Base-by-base conservation (phyloP, 1,140 invertebrate genomes). In the Tyrophagus putrescentiae region DNA sequence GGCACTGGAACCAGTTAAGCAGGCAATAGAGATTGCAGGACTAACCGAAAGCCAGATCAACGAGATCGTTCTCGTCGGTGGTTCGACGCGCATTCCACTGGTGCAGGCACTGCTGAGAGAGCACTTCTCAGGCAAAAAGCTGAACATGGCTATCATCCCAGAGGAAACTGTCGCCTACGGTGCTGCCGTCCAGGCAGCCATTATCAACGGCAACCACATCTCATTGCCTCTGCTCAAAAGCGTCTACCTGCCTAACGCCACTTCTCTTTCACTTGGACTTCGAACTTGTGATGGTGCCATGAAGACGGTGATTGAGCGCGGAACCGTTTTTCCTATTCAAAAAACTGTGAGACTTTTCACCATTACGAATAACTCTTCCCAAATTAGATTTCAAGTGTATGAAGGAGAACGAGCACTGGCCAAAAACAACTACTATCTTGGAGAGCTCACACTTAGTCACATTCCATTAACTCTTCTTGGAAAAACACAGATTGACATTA, bases 321-420 rank as follows among this genome's bases (percentile, higher is more conserved):
- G 65, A 27, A 57, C 64, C 27, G 62, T 59, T 9, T 82, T 83
- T 63, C 81, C 82, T 0, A 79, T 78, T 45, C 81, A 81, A 62
- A 77, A 80, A 61, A 76, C 86, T 0, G 89, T 95, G 69, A 92
- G 85, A 9, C 96, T 95, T 75, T 92, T 90, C 48, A 96, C 92
- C 1, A 93, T 92, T 70, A 84, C 88, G 0, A 91, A 96, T 71
- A 96, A 96, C 72, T 91, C 96, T 72, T 88, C 91, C 32, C 87
- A 88, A 66, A 86, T 92, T 61, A 74, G 87, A 62, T 89, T 93
- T 69, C 80, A 90, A 16, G 74, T 80, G 4, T 78, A 68, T 66
- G 78, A 79, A 65, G 77, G 77, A 53, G 76, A 79, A 67, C 68
- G 77, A 57, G 72, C 76, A n/a, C 76, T 78, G 75, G 78, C 77